A percentile compares a stretch with the other conserved stretches of the same genome.
These are phyloP conservation scores for Leptinotarsa rubiginosa DNA, from an alignment of 2,888 invertebrate genomes.

Conservation along the genomic window DNA sequence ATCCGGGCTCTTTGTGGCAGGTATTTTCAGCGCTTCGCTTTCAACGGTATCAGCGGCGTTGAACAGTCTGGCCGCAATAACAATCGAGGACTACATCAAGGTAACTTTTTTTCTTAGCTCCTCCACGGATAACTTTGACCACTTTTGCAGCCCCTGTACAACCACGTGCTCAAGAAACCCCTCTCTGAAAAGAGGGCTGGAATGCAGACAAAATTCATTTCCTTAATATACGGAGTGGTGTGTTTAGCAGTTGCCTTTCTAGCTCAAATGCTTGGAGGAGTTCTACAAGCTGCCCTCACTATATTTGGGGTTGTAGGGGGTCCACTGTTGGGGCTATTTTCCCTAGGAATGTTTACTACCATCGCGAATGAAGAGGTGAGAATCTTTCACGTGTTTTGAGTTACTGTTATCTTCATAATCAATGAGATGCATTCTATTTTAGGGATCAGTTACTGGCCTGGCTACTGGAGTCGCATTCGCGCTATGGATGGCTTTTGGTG, in stretches of 20 bases:
- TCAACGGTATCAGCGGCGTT: slow-evolving; percentile 93
- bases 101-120: slow-evolving; percentile 48
- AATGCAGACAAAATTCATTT: slow-evolving; percentile 75
- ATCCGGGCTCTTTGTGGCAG: slow-evolving; percentile 89
- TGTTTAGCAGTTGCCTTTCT: slow-evolving; percentile 86
- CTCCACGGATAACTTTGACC: background rate
- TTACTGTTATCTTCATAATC: background rate
- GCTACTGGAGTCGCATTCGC: slow-evolving; percentile 75
- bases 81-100: slow-evolving; percentile 87
- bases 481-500: slow-evolving; percentile 86
- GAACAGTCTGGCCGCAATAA: slow-evolving; percentile 91
- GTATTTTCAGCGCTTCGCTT: slow-evolving; percentile 91
- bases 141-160: slow-evolving; percentile 63
- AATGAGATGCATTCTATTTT: slow-evolving; percentile 48
- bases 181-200: slow-evolving; percentile 66
- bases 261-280: slow-evolving; percentile 84
- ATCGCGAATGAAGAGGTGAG: slow-evolving; percentile 77
- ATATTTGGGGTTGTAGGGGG: slow-evolving; percentile 91
- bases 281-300: slow-evolving; percentile 88
- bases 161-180: slow-evolving; percentile 45
- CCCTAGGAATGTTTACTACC: slow-evolving; percentile 85
- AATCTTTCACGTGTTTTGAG: background rate
- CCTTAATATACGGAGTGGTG: slow-evolving; percentile 78
- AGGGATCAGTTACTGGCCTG: slow-evolving; percentile 79
- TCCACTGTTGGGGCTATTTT: slow-evolving; percentile 86